Evolutionary conservation across 2,113 vertebrate species (phyloP).

Genomic region (Hippocampus abdominalis): DNA sequence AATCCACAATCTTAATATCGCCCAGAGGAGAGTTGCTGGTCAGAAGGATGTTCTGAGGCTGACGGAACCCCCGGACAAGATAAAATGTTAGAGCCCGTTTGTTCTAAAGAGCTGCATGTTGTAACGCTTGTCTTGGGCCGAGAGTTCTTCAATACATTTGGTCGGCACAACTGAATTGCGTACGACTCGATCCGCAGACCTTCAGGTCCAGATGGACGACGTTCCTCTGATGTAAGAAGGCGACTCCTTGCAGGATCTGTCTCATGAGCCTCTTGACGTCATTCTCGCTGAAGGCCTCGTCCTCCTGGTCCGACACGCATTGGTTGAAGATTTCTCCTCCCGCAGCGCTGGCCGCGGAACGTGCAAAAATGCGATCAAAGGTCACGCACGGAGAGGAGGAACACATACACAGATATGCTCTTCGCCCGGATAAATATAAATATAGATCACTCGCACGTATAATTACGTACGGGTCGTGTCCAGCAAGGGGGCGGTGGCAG

Average conservation of each 20-base stretch:
- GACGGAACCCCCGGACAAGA: not conserved
- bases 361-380: not conserved
- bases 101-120: not conserved
- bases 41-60: conserved; percentile 78
- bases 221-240: conserved; percentile 68
- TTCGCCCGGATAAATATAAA: not conserved
- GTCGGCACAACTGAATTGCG: not conserved
- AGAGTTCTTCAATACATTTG: no score
- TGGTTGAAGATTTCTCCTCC: conserved; percentile 77
- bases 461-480: no score
- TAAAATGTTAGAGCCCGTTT: no score
- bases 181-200: conserved; percentile 34
- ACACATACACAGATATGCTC: not conserved
- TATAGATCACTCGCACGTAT: not conserved
- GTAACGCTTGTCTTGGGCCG: no score
- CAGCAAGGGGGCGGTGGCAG: no score
- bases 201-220: conserved; percentile 77
- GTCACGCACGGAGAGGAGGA: no score
- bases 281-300: conserved; percentile 71
- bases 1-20: conserved; percentile 75
- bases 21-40: conserved; percentile 69
- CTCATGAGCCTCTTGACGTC: conserved; percentile 74
- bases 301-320: conserved; percentile 72
- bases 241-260: conserved; percentile 73
- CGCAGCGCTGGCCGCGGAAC: conserved; percentile 58